These are phyloP conservation scores for Sylvia atricapilla DNA, from an alignment of 2,113 vertebrate species.

Conservation along the genomic window DNA sequence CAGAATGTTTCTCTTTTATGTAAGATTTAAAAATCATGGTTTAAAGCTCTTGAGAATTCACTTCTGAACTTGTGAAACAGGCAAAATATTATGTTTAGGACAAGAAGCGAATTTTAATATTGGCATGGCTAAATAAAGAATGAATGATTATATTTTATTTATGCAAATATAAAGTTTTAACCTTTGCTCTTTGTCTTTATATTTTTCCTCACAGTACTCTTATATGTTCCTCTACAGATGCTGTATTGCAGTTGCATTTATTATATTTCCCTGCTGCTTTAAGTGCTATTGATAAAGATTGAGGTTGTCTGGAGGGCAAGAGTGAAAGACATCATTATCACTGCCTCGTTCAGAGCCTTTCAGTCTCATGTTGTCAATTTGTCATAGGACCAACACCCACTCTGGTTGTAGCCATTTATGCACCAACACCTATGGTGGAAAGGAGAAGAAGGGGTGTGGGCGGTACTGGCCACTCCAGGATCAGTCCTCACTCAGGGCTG, in stretches of 20 bases:
- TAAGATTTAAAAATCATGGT: neutral
- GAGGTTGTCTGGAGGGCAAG: neutral
- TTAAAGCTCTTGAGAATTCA: neutral
- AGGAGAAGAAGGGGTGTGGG: fast-evolving
- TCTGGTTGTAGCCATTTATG: neutral
- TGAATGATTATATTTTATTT: neutral
- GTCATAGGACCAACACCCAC: neutral
- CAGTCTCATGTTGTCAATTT: neutral
- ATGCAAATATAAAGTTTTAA: neutral
- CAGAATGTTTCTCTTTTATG: neutral
- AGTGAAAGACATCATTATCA: neutral
- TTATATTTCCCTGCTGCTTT: neutral
- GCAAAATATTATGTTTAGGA: neutral
- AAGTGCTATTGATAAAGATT: neutral
- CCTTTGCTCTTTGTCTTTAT: neutral
- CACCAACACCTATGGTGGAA: too few relatives aligned
- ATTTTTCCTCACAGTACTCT: neutral
- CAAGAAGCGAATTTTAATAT: neutral
- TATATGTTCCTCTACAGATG: neutral
- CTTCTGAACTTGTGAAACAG: neutral
- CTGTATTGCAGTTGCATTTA: neutral
- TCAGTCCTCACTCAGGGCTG: neutral
- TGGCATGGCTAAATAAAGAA: neutral
- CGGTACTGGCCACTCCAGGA: neutral
- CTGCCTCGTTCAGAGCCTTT: neutral